Conservation (phyloP, 2,113 vertebrate species). For the Corvus moneduloides region DNA sequence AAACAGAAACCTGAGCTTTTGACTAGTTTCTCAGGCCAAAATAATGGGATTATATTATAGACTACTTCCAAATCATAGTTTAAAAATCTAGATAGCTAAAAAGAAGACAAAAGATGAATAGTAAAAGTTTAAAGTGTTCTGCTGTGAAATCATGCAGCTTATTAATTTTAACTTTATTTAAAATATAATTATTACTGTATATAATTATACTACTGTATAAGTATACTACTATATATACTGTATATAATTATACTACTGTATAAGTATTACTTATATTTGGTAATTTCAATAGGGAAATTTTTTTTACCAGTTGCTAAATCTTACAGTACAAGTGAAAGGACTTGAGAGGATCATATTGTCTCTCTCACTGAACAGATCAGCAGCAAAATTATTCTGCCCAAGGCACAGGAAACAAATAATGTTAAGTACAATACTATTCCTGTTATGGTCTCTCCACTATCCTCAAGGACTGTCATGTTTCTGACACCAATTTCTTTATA, state of each 20-base stretch:
- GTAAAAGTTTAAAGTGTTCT: not conserved
- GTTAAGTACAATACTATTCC: slow-evolving; percentile 36
- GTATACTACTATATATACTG: too few relatives aligned
- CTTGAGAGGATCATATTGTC: slow-evolving; percentile 26
- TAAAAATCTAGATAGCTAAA: not conserved
- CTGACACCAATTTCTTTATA: slow-evolving; percentile 64
- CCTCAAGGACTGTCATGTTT: slow-evolving; percentile 65
- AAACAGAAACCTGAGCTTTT: not conserved
- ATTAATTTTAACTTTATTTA: slow-evolving; percentile 42
- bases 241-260: too few relatives aligned
- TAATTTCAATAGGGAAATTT: slow-evolving; percentile 29
- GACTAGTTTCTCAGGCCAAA: not conserved
- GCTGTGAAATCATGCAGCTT: not conserved
- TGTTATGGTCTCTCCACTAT: slow-evolving; percentile 38
- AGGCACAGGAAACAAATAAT: slow-evolving; percentile 66
- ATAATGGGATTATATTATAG: not conserved
- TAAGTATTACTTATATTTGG: not conserved
- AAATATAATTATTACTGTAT: not conserved
- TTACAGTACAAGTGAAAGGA: slow-evolving; percentile 37
- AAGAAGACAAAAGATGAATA: not conserved
- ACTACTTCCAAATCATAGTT: not conserved
- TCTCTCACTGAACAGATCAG: slow-evolving; percentile 45
- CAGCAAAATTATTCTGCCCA: slow-evolving; percentile 64
- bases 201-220: too few relatives aligned
- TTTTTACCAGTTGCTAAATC: not conserved